Evolutionary conservation across 2,797 vertebrate species (phyloP).

Genomic region (Buphagus erythrorhynchus): DNA sequence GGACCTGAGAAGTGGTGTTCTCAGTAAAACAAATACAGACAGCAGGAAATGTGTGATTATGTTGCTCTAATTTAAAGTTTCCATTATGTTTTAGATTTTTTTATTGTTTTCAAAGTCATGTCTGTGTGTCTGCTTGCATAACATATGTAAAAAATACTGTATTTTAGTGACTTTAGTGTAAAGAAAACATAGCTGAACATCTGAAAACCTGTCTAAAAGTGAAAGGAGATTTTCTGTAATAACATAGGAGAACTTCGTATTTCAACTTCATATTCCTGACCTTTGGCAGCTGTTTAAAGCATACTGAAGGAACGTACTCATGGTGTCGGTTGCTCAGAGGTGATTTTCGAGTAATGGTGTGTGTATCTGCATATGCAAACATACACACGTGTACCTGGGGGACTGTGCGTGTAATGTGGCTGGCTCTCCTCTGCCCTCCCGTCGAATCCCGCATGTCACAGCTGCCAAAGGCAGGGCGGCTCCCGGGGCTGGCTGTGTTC

Average conservation of each 20-base stretch:
- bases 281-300: background rate
- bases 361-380: background rate
- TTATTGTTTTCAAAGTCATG: background rate
- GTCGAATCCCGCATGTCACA: rapidly evolving
- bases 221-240: background rate
- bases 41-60: background rate
- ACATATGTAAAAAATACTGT: background rate
- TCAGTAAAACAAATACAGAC: background rate
- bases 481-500: background rate
- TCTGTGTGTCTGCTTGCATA: background rate
- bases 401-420: rapidly evolving
- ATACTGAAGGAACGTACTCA: rapidly evolving
- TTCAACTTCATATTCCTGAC: background rate
- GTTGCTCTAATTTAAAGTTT: background rate
- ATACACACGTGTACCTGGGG: rapidly evolving
- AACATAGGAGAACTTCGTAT: background rate
- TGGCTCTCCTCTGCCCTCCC: rapidly evolving
- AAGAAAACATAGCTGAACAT: background rate
- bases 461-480: rapidly evolving
- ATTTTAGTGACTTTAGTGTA: background rate
- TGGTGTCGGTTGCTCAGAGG: background rate
- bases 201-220: background rate
- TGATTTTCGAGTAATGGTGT: background rate
- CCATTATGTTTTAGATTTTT: background rate
- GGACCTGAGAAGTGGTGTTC: background rate